Base-by-base conservation (phyloP, 2,888 invertebrate species). In the Ferrisia virgata region DNA sequence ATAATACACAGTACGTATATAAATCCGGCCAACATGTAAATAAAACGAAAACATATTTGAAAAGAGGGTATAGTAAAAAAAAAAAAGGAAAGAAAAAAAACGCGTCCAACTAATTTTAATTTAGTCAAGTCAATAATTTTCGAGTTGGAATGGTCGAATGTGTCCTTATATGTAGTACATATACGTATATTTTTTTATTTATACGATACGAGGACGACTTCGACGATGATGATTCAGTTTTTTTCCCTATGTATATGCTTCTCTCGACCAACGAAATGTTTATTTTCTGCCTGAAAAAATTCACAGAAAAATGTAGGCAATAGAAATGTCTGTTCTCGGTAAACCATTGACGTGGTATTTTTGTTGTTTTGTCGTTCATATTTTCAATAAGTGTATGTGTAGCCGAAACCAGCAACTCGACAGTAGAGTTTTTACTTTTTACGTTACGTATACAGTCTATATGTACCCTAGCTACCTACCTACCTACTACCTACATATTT, bases 201-300 rank as follows among this genome's bases (percentile, higher is more conserved):
- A 33, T 72, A 72, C 72, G 28, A 72, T 72, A 6, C n/a, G 64
- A 72, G 33, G 33, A 33, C 72, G 18, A 33, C 33, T 64, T 64
- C 11, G 58, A 64, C 58, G 22, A 47, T 47, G 47, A 47, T 18
- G n/a, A 47, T 47, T 47, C 47, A 8, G 5, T 43, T 43, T 43
- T 43, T 43, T 43, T 43, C 43, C 3, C 43, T 43, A 15, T 43
- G 5, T 13, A 13, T 5, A 5, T 43, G 11, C 43, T 43, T 13
- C 13, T 15, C 43, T 43, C 15, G 43, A 22, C 58, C 58, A 25
- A 58, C 58, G 58, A 58, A 58, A 72, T 72, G 72, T 72, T 72
- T 72, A 72, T 72, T 72, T 72, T 72, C 72, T 72, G 72, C 72
- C 72, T 72, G 72, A 72, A 72, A 72, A 72, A 72, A 72, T 72